Conservation (phyloP, 2,888 invertebrate genomes). For the Cosmorhoe ocellata region DNA sequence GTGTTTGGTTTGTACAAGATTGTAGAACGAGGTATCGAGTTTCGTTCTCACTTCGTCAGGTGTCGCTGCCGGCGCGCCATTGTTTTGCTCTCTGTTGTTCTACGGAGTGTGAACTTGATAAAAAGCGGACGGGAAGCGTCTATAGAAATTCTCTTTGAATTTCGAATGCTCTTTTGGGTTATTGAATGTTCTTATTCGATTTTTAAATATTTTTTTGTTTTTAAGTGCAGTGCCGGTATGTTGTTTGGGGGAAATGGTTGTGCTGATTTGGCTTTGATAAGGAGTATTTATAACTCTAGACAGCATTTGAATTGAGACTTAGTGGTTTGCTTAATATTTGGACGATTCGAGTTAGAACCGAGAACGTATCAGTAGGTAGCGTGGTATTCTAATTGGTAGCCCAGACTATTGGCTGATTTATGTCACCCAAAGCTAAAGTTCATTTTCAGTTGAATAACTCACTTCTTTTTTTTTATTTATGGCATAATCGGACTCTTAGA, state of each 20-base stretch:
- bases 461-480: too few species aligned
- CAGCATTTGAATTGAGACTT: too few species aligned
- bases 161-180: constrained; percentile 25
- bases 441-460: too few species aligned
- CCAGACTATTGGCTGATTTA: too few species aligned
- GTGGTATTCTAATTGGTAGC: too few species aligned
- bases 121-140: constrained; percentile 63
- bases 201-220: constrained; percentile 10
- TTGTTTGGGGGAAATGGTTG: constrained; percentile 48
- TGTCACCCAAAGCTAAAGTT: too few species aligned
- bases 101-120: constrained; percentile 75
- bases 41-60: constrained; percentile 80
- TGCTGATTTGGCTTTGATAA: constrained; percentile 34
- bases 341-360: too few species aligned
- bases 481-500: too few species aligned
- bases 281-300: too few species aligned
- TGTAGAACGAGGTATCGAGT: constrained; percentile 61
- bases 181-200: constrained; percentile 30
- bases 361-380: too few species aligned
- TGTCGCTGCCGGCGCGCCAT: constrained; percentile 75
- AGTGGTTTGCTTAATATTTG: too few species aligned
- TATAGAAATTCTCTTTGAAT: constrained; percentile 55
- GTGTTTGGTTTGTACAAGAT: constrained; percentile 35
- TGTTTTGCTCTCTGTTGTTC: constrained; percentile 77
- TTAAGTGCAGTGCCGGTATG: not conserved